Evolutionary conservation across 2,797 vertebrate genomes (phyloP).

Genomic region (Alosa sapidissima): DNA sequence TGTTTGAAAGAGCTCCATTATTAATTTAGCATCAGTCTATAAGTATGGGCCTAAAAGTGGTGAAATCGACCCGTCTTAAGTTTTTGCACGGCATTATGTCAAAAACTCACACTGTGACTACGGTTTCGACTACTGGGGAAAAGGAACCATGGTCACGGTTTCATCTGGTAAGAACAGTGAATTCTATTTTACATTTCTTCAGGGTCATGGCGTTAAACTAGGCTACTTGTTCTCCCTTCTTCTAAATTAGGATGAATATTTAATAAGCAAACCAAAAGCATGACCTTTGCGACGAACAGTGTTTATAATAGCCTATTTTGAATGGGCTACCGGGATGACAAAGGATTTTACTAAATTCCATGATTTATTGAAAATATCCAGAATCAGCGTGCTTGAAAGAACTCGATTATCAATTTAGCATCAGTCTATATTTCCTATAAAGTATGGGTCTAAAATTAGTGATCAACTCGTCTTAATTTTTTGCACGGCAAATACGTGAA

Average conservation of each 20-base stretch:
- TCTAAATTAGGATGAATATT: not conserved
- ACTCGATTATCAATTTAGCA: not conserved
- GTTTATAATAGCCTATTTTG: no score
- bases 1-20: no score
- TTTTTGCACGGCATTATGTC: constrained; percentile 49
- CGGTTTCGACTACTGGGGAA: constrained; percentile 69
- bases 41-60: no score
- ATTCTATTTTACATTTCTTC: no score
- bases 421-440: not conserved
- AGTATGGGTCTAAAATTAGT: not conserved
- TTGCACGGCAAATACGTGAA: constrained; percentile 38
- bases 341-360: not conserved
- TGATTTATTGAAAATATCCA: not conserved
- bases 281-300: not conserved
- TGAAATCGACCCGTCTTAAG: not conserved
- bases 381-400: not conserved
- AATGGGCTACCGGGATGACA: not conserved
- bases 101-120: constrained; percentile 45
- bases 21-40: no score
- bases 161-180: constrained; percentile 59
- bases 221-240: not conserved
- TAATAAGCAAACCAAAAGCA: not conserved
- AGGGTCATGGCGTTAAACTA: no score
- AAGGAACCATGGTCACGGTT: constrained; percentile 66
- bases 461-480: constrained; percentile 35